Evolutionary conservation across 2,888 invertebrate species (phyloP), one percentile per base, ranked within the genome.

Genomic region (Diplolepis rosae): DNA sequence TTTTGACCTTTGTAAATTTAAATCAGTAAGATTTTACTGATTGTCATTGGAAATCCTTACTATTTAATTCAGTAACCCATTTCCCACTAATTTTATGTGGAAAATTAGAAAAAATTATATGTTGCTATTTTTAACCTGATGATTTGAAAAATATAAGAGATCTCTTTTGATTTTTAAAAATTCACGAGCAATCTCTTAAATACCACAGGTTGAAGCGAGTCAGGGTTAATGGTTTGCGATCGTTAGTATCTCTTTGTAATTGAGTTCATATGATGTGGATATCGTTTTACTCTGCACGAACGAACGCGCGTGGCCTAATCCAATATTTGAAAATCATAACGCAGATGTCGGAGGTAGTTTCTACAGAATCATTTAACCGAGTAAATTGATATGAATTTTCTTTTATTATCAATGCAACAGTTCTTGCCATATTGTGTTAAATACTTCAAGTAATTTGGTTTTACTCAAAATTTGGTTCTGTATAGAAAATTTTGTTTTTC

Each of bases 181-280:
- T 56, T 56, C 32, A 32, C 32, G 18, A 56, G 13, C 22, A 22
- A 13, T 56, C 13, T 32, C 18, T 32, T 56, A 35, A n/a, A 56
- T 56, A 32, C 56, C 56, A 56, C 35, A 35, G 56, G 32, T 56
- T 56, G 56, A 32, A 35, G 56, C 24, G n/a, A 39, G 56, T 39
- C 56, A 61, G 56, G 35, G 56, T 61, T 61, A 61, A 56, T 56
- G 56, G 56, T 56, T 32, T 54, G 54, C 30, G 56, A 56, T 56
- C 56, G 56, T 61, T 61, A 61, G 35, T 39, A 61, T 61, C 35
- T 61, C 39, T 35, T 24, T 15, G 56, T 61, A 61, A 61, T 61
- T 61, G 56, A 61, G 56, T 61, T 61, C n/a, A n/a, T 61, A 61
- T 61, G 24, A 61, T 39, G 61, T 61, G 61, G 61, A 61, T 61